Evolutionary conservation across 2,888 invertebrate genomes (phyloP), one percentile per base, ranked within the genome.

Genomic region (Nephrocerus scutellatus): DNA sequence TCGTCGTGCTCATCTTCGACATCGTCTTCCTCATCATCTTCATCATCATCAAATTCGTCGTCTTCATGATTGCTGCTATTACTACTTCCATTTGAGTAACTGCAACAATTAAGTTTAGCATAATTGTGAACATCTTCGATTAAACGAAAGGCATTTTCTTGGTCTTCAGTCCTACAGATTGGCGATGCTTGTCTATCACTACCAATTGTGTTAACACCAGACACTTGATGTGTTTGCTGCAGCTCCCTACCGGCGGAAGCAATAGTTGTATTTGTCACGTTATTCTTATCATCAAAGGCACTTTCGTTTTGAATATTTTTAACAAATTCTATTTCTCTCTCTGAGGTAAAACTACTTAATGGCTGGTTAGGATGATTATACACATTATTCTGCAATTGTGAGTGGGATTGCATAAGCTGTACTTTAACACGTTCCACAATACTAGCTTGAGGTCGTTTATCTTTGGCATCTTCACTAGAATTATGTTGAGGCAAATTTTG

Each of bases 81-180:
- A 46, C 52, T 57, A 30, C 47, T 49, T 26, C 53, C 50, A 7
- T 48, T 42, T 36, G 35, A 47, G 37, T 49, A 46, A n/a, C 41
- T 48, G 41, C 50, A 54, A 31, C 53, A 53, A 36, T 59, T 64
- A 41, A 60, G 47, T 52, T 67, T 68, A 14, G 68, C 68, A 53
- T 68, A 67, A 45, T 68, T 67, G 42, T 67, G 66, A 29, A 67
- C 67, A 51, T 63, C 63, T 44, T 67, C 61, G 40, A 67, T 63
- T 45, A 55, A 60, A 31, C 62, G 60, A 57, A 60, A 67, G 53
- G 67, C 67, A 60, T 62, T 55, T 57, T 65, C 65, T 54, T 65
- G 67, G 62, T 65, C 58, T 48, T 62, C 57, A 47, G 60, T 63
- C 43, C 60, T 54, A 46, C 55, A 46, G 30, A 46, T 48, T 34